Conservation (phyloP, 1,140 invertebrate genomes). For the Saccostrea echinata region DNA sequence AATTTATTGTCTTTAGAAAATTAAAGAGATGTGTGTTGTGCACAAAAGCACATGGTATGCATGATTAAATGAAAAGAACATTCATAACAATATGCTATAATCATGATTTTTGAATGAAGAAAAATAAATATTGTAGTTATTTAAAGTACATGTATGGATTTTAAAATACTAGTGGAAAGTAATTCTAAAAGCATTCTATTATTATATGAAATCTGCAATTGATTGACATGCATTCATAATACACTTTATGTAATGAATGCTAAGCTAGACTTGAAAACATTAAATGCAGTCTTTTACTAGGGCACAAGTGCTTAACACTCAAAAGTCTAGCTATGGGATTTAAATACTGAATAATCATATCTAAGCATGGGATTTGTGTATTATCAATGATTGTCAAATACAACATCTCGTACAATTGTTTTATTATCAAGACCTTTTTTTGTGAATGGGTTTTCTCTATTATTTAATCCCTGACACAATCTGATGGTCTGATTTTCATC, state of each 20-base stretch:
- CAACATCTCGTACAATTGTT: background rate
- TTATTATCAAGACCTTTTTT: background rate
- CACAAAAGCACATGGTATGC: conserved; percentile 8
- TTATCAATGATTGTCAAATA: conserved; percentile 16
- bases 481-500: conserved; percentile 19
- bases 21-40: background rate
- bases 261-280: background rate
- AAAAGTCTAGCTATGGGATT: background rate
- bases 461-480: background rate
- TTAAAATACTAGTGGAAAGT: background rate
- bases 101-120: background rate
- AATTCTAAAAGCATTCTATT: background rate
- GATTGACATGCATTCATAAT: background rate
- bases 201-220: background rate
- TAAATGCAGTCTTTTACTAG: background rate
- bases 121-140: background rate
- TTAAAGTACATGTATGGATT: background rate
- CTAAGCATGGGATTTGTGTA: conserved; percentile 28
- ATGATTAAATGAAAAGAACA: conserved; percentile 5
- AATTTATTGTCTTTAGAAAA: background rate
- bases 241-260: background rate
- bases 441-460: conserved; percentile 21
- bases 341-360: conserved; percentile 32
- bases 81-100: background rate
- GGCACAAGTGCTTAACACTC: background rate